Evolutionary conservation across 2,888 invertebrate genomes (phyloP).

Genomic region (Cheilosia impressa): DNA sequence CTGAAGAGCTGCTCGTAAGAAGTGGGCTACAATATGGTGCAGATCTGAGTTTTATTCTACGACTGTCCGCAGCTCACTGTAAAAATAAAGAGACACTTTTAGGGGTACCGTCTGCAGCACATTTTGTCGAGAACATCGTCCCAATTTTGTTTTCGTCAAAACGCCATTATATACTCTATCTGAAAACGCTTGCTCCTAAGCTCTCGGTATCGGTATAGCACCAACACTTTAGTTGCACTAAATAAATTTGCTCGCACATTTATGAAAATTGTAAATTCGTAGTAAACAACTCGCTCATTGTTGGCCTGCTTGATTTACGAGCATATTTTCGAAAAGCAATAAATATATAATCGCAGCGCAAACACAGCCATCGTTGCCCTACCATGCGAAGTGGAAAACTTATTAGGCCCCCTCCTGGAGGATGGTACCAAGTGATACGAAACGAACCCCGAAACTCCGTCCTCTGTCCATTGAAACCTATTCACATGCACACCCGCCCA

Average conservation of each 20-base stretch:
- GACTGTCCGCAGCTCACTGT: too few species aligned
- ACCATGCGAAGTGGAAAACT: conserved; percentile 25
- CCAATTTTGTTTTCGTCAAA: too few species aligned
- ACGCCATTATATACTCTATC: too few species aligned
- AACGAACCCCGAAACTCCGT: conserved; percentile 9
- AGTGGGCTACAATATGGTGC: too few species aligned
- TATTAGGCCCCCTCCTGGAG: conserved; percentile 32
- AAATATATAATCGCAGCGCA: conserved; percentile 69
- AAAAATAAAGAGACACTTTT: too few species aligned
- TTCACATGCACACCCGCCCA: conserved; percentile 12
- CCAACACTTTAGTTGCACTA: neutral
- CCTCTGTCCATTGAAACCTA: conserved; percentile 4
- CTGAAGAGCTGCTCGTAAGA: too few species aligned
- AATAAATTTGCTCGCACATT: conserved; percentile 34
- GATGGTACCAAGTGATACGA: conserved; percentile 63
- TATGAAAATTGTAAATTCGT: conserved; percentile 49
- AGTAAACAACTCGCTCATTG: conserved; percentile 50
- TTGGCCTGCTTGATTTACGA: conserved; percentile 57
- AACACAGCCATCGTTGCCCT: conserved; percentile 8
- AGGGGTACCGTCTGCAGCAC: too few species aligned
- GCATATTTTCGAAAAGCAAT: conserved; percentile 55
- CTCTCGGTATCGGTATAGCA: neutral
- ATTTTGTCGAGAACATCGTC: too few species aligned
- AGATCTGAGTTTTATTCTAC: too few species aligned
- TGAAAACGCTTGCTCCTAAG: neutral